Evolutionary conservation across 2,797 vertebrate species (phyloP), one percentile per base, ranked within the genome.

Genomic region (Apodemus agrarius): DNA sequence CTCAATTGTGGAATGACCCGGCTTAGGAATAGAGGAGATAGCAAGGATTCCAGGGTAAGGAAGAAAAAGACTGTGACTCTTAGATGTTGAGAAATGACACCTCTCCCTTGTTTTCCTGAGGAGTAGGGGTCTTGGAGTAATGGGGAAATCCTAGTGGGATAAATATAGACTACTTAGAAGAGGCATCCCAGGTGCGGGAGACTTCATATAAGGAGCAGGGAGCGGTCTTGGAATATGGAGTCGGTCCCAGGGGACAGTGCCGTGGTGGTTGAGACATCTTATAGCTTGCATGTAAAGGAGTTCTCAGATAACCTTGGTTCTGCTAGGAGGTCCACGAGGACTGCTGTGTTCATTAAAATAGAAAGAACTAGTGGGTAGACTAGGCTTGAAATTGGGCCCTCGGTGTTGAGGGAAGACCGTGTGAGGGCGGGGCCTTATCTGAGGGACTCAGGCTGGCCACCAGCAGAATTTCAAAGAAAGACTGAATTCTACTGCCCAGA

Each of bases 281-380:
- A 1, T 10, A 82, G 65, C 19, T 90, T 1, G 37, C 37, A 40
- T 37, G 49, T 57, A 21, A 13, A 84, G 82, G 5, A 29, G 34
- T 61, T 90, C 57, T 96, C 78, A 94, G 76, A 52, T 96, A 93
- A 96, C 86, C 72, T 87, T 92, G 78, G 34, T 76, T 49, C 93
- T 78, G 21, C 61, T 63, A 34, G 34, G 89, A 65, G 34, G 65
- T 91, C 78, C 78, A 14, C 43, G 21, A 85, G 74, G 84, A 86
- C 31, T 49, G 49, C 46, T 75, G 0, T 74, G 75, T 52, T 52
- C 69, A 76, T 37, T 43, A 37, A 63, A 65, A 17, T 46, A 46
- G 29, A 72, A 29, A 72, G 65, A 72, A 37, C 34, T 72, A 31
- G 29, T n/a, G 21, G n/a, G 40, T 92, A 92, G 46, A 24, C 0